Conservation (phyloP, 2,113 vertebrate genomes). For the Salvelinus sp. region DNA sequence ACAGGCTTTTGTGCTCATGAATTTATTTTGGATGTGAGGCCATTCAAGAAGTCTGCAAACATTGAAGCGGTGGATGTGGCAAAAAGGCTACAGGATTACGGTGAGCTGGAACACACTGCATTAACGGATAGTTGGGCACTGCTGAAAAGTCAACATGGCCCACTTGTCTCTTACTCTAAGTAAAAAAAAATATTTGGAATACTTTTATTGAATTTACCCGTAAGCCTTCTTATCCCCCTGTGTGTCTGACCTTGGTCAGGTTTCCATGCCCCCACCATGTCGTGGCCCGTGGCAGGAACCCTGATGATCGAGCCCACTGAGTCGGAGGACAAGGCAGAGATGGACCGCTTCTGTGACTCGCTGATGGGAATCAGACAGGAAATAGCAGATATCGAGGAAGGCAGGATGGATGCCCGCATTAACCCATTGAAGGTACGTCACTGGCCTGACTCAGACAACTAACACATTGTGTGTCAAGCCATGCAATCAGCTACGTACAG, state of each 20-base stretch:
- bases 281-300: constrained; percentile 94
- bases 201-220: neutral
- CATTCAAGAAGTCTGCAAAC: constrained; percentile 95
- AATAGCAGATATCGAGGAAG: constrained; percentile 92
- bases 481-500: too few species aligned
- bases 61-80: constrained; percentile 96
- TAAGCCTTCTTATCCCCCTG: neutral
- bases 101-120: constrained; percentile 59
- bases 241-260: constrained; percentile 68
- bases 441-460: neutral
- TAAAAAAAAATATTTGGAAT: neutral
- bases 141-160: neutral
- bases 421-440: constrained; percentile 89
- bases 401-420: constrained; percentile 86
- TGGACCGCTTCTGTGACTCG: constrained; percentile 94
- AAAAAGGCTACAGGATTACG: constrained; percentile 97
- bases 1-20: constrained; percentile 94
- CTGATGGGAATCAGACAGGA: constrained; percentile 91
- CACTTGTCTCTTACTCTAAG: too few species aligned
- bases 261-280: constrained; percentile 98
- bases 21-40: constrained; percentile 94
- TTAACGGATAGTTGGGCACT: neutral
- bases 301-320: constrained; percentile 99
- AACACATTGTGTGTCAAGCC: neutral
- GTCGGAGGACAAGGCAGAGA: constrained; percentile 94